Evolutionary conservation across 2,888 invertebrate genomes (phyloP).

Genomic region (Acrobasis repandana): DNA sequence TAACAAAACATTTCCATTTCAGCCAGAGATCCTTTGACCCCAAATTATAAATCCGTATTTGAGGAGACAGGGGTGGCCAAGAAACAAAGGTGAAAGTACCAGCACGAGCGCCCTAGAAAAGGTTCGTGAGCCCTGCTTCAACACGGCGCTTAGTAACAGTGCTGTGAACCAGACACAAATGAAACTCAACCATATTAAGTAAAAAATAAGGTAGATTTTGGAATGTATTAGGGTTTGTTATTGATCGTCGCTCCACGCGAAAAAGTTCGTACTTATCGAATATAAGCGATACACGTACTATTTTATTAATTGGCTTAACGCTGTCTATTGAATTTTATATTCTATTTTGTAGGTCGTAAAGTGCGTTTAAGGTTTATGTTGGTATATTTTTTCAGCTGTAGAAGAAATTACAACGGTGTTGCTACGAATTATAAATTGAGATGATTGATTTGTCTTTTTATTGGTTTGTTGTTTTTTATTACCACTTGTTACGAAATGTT

Average conservation of each 20-base stretch:
- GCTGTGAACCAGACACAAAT: slow-evolving; percentile 39
- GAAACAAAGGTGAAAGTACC: slow-evolving; percentile 65
- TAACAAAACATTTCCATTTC: neutral
- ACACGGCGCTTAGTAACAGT: slow-evolving; percentile 72
- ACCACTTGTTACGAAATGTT: neutral
- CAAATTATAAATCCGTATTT: slow-evolving; percentile 20
- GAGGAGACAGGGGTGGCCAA: slow-evolving; percentile 38
- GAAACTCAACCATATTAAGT: slow-evolving; percentile 35
- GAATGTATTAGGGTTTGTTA: slow-evolving; percentile 45
- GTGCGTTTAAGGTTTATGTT: slow-evolving; percentile 21
- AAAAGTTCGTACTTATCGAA: slow-evolving; percentile 76
- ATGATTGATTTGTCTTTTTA: slow-evolving; percentile 4
- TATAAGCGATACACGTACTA: slow-evolving; percentile 63
- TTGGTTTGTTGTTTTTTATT: neutral
- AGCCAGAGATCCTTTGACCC: slow-evolving; percentile 7
- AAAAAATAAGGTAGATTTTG: slow-evolving; percentile 27
- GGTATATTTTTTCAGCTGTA: neutral
- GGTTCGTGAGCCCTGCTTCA: slow-evolving; percentile 68
- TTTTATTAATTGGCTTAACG: slow-evolving; percentile 65
- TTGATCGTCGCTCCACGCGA: slow-evolving; percentile 77
- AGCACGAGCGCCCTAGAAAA: slow-evolving; percentile 67
- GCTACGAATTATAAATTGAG: slow-evolving; percentile 6
- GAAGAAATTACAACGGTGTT: slow-evolving; percentile 6
- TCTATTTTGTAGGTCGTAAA: slow-evolving; percentile 22
- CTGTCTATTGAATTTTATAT: slow-evolving; percentile 32